Evolutionary conservation across 92 coral and sea anemone species (phyloP).

Genomic region (Bergia sp.): DNA sequence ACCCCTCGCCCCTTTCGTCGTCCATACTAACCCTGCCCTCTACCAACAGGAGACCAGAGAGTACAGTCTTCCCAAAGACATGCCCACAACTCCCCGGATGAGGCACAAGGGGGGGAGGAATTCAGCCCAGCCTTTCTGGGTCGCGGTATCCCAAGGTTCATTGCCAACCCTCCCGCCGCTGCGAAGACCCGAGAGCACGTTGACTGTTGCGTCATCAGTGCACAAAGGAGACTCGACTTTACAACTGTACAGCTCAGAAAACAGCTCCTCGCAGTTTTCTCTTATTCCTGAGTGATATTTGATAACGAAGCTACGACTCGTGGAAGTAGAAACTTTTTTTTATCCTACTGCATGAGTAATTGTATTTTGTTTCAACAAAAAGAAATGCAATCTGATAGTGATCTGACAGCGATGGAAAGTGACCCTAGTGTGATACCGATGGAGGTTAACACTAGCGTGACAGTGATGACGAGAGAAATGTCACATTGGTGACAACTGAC

Average conservation of each 20-base stretch:
- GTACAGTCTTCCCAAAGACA: conserved; percentile 74
- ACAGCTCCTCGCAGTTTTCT: conserved; percentile 65
- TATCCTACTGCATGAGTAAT: too few relatives aligned
- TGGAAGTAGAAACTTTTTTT: too few relatives aligned
- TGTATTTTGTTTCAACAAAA: too few relatives aligned
- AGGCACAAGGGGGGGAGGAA: conserved; percentile 58
- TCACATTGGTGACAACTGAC: too few relatives aligned
- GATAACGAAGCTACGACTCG: not conserved
- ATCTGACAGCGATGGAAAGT: too few relatives aligned
- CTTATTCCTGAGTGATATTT: conserved; percentile 53
- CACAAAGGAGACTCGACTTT: conserved; percentile 43
- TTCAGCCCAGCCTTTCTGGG: conserved; percentile 71
- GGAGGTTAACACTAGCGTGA: too few relatives aligned
- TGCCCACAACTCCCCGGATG: conserved; percentile 89
- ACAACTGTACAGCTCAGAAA: conserved; percentile 63
- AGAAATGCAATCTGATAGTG: too few relatives aligned
- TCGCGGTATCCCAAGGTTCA: conserved; percentile 59
- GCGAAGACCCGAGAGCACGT: conserved; percentile 68
- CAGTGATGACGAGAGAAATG: too few relatives aligned
- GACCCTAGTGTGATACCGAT: too few relatives aligned
- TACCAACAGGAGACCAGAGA: conserved; percentile 51
- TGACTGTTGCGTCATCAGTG: conserved; percentile 46
- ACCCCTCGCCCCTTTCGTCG: not conserved
- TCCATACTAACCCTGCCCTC: not conserved
- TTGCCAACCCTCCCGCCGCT: conserved; percentile 81